These are phyloP conservation scores for Aleiodes alternator DNA, from an alignment of 2,888 invertebrate species.

Conservation along the genomic window DNA sequence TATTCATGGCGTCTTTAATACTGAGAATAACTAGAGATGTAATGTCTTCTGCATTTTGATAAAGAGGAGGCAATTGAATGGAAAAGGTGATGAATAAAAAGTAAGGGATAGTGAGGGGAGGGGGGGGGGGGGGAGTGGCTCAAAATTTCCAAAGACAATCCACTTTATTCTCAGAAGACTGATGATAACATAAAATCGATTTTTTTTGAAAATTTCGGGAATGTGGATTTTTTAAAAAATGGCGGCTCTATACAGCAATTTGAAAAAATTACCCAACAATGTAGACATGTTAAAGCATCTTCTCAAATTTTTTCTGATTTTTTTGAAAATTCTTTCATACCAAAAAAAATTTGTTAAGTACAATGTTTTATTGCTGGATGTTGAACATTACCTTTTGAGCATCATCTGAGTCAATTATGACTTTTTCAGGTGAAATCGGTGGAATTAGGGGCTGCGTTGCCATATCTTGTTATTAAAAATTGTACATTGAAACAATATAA, in stretches of 20 bases:
- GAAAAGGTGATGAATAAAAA: not conserved
- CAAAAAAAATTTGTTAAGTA: not conserved
- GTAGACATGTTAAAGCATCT: no score
- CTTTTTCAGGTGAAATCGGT: constrained; percentile 58
- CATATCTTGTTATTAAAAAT: constrained; percentile 54
- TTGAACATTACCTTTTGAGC: constrained; percentile 52
- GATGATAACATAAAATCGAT: no score
- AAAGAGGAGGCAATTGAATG: constrained; percentile 4
- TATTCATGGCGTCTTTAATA: constrained; percentile 22
- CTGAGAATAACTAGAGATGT: constrained; percentile 2
- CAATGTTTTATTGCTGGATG: not conserved
- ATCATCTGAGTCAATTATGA: constrained; percentile 54
- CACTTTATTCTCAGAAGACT: no score
- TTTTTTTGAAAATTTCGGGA: no score
- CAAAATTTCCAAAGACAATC: no score
- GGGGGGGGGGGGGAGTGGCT: no score
- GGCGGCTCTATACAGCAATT: no score
- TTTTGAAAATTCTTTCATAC: no score
- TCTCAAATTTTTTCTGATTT: no score
- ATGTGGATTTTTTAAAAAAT: no score
- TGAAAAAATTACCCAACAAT: no score
- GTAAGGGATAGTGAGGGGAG: no score
- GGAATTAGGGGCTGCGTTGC: constrained; percentile 57
- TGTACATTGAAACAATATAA: constrained; percentile 53
- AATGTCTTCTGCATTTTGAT: not conserved